phyloP scores from a whole-genome alignment of 1,140 invertebrate species.

The Yoshiicerus persimilis region DNA sequence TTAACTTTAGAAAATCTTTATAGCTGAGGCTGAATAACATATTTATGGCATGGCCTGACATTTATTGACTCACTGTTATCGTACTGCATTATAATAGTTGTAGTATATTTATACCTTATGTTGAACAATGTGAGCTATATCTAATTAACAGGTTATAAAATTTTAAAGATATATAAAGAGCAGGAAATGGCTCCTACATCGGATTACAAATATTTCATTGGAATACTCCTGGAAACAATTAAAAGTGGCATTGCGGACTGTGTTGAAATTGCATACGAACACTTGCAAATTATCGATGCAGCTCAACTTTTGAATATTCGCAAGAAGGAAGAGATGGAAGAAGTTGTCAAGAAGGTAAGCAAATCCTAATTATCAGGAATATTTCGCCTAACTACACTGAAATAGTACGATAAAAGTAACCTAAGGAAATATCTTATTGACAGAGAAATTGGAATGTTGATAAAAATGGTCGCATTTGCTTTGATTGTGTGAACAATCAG shows the following conservation, averaged over 20 bases:
- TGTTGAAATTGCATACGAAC: conserved; percentile 93
- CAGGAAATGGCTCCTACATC: neutral
- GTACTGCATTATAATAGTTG: too few species aligned
- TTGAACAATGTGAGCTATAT: too few species aligned
- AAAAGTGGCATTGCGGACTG: conserved; percentile 96
- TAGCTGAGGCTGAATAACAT: too few species aligned
- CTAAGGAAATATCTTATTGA: neutral
- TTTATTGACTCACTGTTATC: too few species aligned
- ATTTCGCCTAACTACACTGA: neutral
- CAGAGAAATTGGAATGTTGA: neutral
- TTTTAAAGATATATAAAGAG: neutral
- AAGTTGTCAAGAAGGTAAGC: conserved; percentile 37
- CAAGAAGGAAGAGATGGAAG: conserved; percentile 51
- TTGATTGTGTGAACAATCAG: neutral
- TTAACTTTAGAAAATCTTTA: conserved; percentile 73
- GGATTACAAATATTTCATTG: conserved; percentile 92
- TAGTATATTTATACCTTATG: too few species aligned
- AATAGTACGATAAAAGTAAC: too few species aligned
- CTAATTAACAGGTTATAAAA: too few species aligned
- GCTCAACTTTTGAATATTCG: conserved; percentile 83
- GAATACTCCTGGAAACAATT: conserved; percentile 92
- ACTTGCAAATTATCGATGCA: conserved; percentile 85
- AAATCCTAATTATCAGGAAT: neutral
- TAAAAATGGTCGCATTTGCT: neutral
- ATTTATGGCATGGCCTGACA: too few species aligned